These are phyloP conservation scores for Chrysomela aeneicollis DNA, from an alignment of 2,888 invertebrate genomes.

Conservation along the genomic window DNA sequence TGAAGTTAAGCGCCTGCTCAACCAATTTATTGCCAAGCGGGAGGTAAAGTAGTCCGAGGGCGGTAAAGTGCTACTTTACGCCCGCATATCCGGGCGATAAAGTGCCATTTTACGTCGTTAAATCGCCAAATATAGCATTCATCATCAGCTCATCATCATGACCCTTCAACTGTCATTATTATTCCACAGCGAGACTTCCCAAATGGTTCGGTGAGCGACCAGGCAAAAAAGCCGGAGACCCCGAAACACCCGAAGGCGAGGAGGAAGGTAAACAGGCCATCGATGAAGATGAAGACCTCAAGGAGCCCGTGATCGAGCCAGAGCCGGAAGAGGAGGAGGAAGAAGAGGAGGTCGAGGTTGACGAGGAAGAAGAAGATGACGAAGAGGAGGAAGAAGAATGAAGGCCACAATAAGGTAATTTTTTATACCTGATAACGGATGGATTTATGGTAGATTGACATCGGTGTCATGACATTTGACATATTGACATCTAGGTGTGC, in stretches of 20 bases:
- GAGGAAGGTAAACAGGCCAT: conserved; percentile 84
- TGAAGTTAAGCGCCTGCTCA: no score
- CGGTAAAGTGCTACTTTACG: no score
- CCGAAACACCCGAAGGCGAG: conserved; percentile 90
- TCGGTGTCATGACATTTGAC: no score
- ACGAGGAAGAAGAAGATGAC: conserved; percentile 79
- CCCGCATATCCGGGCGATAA: no score
- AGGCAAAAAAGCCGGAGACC: conserved; percentile 89
- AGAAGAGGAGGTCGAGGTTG: conserved; percentile 74
- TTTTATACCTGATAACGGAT: no score
- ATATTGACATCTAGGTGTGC: no score
- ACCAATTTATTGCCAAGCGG: no score
- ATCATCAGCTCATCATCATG: no score
- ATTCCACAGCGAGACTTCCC: conserved; percentile 81
- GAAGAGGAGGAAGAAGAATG: conserved; percentile 71
- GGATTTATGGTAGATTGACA: no score
- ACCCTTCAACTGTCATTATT: conserved; percentile 49
- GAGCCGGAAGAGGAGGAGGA: conserved; percentile 81
- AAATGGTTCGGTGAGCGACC: conserved; percentile 97
- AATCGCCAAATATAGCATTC: no score
- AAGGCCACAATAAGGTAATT: conserved; percentile 33
- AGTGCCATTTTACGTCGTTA: no score
- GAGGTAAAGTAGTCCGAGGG: no score
- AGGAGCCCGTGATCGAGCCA: conserved; percentile 70
- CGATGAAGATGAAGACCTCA: conserved; percentile 69